phyloP scores from a whole-genome alignment of 2,888 invertebrate genomes.

The Microchrysa polita region DNA sequence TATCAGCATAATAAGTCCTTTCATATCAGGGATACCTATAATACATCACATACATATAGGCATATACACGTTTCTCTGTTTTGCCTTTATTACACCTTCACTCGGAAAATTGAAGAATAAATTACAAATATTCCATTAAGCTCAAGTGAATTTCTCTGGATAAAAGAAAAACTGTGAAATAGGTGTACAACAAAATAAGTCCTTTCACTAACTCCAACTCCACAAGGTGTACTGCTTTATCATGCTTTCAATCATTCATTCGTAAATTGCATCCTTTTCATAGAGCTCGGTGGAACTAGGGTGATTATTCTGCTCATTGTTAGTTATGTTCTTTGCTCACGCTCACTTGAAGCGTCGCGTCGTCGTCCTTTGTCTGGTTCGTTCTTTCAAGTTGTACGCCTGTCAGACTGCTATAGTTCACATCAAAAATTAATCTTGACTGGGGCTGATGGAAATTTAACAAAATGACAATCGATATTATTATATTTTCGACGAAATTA shows the following conservation, averaged over 20 bases:
- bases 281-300: neutral
- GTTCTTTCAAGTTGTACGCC: neutral
- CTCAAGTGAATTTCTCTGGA: no score
- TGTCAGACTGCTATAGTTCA: neutral
- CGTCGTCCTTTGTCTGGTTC: slow-evolving; percentile 11
- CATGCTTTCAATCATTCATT: neutral
- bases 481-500: no score
- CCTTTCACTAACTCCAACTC: neutral
- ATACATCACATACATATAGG: no score
- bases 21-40: no score
- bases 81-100: no score
- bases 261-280: slow-evolving; percentile 5
- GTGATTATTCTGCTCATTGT: neutral
- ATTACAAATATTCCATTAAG: no score
- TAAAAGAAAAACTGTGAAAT: no score
- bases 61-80: no score
- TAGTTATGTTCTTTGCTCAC: slow-evolving; percentile 1
- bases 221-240: neutral
- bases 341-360: neutral
- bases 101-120: no score
- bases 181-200: no score
- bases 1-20: no score
- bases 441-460: neutral
- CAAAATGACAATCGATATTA: slow-evolving; percentile 2
- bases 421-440: slow-evolving; percentile 6